Percentiles rank a stretch among this genome's conserved stretches.
These are phyloP conservation scores for Zygothrica quintamaculata DNA, from an alignment of 2,888 invertebrate species.

Conservation along the genomic window DNA sequence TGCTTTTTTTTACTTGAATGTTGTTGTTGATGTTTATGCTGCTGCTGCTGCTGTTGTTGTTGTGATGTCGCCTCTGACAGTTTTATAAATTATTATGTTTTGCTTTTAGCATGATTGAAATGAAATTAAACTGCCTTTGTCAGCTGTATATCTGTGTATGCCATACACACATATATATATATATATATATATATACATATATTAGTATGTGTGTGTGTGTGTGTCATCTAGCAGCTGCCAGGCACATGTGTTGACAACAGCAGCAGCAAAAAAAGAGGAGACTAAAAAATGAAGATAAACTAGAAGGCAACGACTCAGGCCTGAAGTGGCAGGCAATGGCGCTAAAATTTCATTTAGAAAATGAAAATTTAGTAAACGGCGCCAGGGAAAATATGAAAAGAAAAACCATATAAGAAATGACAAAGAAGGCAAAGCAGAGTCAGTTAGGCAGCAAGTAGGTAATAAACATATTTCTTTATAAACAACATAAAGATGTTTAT, in stretches of 20 bases:
- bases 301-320: conserved; percentile 51
- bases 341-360: conserved; percentile 75
- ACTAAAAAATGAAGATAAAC: conserved; percentile 68
- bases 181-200: conserved; percentile 11
- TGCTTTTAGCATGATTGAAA: conserved; percentile 80
- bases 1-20: background rate
- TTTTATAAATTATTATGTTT: conserved; percentile 80
- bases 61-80: conserved; percentile 58
- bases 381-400: conserved; percentile 27
- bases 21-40: conserved; percentile 1
- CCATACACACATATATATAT: conserved; percentile 5
- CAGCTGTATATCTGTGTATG: conserved; percentile 39
- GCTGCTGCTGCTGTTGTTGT: conserved; percentile 4
- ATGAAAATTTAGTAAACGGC: conserved; percentile 73
- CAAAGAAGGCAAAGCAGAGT: conserved; percentile 10
- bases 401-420: background rate
- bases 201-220: conserved; percentile 30
- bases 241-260: conserved; percentile 71
- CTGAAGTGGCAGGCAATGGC: conserved; percentile 33
- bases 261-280: conserved; percentile 27
- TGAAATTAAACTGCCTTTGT: conserved; percentile 77
- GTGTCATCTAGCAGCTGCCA: conserved; percentile 72
- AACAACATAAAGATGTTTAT: conserved; percentile 12
- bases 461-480: conserved; percentile 64
- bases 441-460: conserved; percentile 16